These are phyloP conservation scores for Pseudolycoriella hygida DNA, from an alignment of 2,888 invertebrate genomes.

Conservation along the genomic window DNA sequence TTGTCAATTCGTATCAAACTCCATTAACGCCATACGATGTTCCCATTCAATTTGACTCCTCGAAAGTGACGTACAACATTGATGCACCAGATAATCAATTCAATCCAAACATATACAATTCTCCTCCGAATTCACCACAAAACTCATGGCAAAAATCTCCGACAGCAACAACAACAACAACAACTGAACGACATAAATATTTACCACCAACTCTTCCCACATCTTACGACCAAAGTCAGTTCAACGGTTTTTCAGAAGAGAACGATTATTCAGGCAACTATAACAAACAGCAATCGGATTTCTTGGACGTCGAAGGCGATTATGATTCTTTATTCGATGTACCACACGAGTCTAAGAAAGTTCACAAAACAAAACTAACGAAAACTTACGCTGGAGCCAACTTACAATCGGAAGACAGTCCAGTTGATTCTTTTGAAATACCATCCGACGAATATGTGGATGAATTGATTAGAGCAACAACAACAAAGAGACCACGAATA, in stretches of 20 bases:
- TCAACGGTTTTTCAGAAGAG: constrained; percentile 7
- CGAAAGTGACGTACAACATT: constrained; percentile 1
- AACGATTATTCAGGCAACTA: not conserved
- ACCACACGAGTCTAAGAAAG: constrained; percentile 1
- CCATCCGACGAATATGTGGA: constrained; percentile 8
- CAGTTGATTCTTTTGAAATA: constrained; percentile 1
- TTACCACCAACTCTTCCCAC: constrained; percentile 20
- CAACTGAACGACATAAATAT: constrained; percentile 11
- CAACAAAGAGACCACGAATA: not conserved
- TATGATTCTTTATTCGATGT: not conserved
- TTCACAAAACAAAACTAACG: not conserved
- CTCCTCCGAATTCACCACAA: too few species aligned
- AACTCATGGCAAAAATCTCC: too few species aligned
- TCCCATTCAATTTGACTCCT: not conserved
- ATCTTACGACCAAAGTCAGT: constrained; percentile 10
- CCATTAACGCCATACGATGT: not conserved
- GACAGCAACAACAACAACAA: too few species aligned
- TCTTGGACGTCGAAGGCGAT: not conserved
- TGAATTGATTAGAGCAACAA: constrained; percentile 9
- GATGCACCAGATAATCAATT: too few species aligned
- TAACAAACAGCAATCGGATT: not conserved
- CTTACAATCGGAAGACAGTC: too few species aligned
- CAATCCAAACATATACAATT: too few species aligned
- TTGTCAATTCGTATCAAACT: constrained; percentile 1
- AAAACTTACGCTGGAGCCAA: too few species aligned